Percentiles rank a stretch among this genome's conserved stretches.
Evolutionary conservation across 2,797 vertebrate species (phyloP).

Genomic region (Morus bassanus): DNA sequence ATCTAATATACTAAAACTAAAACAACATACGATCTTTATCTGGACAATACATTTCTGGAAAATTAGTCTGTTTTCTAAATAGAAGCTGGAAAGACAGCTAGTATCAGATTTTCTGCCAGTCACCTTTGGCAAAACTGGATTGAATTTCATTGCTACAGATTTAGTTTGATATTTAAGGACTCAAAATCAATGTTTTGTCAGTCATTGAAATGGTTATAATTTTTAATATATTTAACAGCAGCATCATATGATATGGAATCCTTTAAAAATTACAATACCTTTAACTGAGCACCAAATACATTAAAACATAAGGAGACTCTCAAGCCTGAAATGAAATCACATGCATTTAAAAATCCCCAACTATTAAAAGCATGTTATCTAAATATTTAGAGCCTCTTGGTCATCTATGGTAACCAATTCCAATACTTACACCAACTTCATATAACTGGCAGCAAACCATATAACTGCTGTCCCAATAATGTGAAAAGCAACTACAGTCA

Average conservation of each 20-base stretch:
- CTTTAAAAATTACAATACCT: not conserved
- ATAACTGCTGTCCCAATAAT: not conserved
- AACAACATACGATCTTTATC: not conserved
- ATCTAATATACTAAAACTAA: not conserved
- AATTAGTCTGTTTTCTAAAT: not conserved
- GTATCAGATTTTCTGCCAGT: not conserved
- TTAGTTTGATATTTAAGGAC: not conserved
- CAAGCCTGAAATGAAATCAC: not conserved
- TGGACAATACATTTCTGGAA: not conserved
- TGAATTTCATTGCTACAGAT: not conserved
- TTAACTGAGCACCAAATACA: not conserved
- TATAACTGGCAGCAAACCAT: not conserved
- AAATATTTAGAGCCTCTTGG: not conserved
- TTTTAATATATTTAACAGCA: not conserved
- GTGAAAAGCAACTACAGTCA: not conserved
- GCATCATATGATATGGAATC: not conserved
- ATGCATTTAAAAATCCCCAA: not conserved
- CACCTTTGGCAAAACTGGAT: not conserved
- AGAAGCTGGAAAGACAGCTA: not conserved
- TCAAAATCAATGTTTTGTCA: not conserved
- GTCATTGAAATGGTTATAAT: not conserved
- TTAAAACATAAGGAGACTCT: not conserved
- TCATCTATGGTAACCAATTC: not conserved
- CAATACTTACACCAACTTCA: not conserved
- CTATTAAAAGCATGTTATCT: not conserved